These are phyloP conservation scores for Caenorhabditis latens DNA, from an alignment of 1,140 invertebrate species.

Conservation along the genomic window DNA sequence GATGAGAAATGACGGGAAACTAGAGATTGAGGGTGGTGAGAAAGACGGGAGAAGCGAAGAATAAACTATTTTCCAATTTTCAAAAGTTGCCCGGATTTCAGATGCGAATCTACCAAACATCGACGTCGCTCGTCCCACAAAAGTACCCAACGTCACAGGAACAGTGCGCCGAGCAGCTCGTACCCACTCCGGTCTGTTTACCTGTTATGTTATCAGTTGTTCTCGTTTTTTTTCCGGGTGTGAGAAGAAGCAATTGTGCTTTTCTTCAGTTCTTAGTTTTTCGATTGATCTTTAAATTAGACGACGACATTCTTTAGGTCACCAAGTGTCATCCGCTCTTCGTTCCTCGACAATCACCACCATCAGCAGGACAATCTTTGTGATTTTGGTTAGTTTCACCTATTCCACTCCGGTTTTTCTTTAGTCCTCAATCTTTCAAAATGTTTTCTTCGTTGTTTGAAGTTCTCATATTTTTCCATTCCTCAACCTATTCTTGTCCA, in stretches of 20 bases:
- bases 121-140: slow-evolving; percentile 58
- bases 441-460: background rate
- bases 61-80: slow-evolving; percentile 14
- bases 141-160: slow-evolving; percentile 56
- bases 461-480: background rate
- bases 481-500: background rate
- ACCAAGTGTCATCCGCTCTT: slow-evolving; percentile 37
- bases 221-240: slow-evolving; percentile 13
- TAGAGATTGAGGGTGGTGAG: background rate
- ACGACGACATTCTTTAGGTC: slow-evolving; percentile 4
- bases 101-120: slow-evolving; percentile 59
- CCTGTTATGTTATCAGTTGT: slow-evolving; percentile 23
- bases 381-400: slow-evolving; percentile 8
- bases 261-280: background rate
- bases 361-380: slow-evolving; percentile 46
- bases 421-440: background rate
- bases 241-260: slow-evolving; percentile 18
- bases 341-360: slow-evolving; percentile 45
- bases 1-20: background rate
- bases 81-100: background rate
- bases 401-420: background rate
- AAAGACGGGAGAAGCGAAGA: background rate
- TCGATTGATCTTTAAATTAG: slow-evolving; percentile 3
- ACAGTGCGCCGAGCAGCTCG: slow-evolving; percentile 61
- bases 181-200: slow-evolving; percentile 57